Conservation (phyloP, 2,113 vertebrate genomes). For the Hippopotamus amphibius region DNA sequence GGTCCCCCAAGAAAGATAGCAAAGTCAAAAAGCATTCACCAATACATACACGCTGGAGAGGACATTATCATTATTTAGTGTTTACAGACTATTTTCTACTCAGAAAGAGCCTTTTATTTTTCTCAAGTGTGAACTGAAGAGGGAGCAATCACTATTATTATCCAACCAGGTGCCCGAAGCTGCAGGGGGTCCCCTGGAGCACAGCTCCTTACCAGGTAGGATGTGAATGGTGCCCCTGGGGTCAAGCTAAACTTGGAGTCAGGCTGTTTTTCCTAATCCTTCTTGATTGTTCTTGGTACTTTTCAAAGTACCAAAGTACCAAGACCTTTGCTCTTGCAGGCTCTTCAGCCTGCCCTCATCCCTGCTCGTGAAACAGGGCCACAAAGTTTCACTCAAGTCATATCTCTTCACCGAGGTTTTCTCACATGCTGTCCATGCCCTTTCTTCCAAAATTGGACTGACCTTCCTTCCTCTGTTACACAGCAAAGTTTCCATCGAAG, state of each 20-base stretch:
- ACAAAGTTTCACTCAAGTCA: neutral
- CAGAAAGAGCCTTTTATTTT: slow-evolving; percentile 66
- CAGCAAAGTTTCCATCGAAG: neutral
- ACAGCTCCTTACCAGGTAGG: too few species aligned
- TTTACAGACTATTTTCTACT: slow-evolving; percentile 57
- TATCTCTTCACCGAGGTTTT: neutral
- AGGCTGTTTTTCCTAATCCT: neutral
- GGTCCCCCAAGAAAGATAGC: slow-evolving; percentile 72
- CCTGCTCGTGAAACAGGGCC: neutral
- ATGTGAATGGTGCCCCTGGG: neutral
- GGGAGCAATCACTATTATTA: slow-evolving; percentile 50
- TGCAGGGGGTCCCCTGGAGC: neutral
- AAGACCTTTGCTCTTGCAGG: neutral
- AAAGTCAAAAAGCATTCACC: slow-evolving; percentile 53
- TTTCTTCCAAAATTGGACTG: neutral
- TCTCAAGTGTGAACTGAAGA: neutral
- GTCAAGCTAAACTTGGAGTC: neutral
- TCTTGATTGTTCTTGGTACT: neutral
- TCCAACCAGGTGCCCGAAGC: neutral
- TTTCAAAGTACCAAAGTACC: neutral
- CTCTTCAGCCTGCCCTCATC: neutral
- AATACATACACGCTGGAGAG: neutral
- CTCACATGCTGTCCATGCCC: neutral
- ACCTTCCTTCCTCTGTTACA: neutral
- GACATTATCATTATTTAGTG: slow-evolving; percentile 54